These are phyloP conservation scores for Micronisus gabar DNA, from an alignment of 2,113 vertebrate species.

Conservation along the genomic window DNA sequence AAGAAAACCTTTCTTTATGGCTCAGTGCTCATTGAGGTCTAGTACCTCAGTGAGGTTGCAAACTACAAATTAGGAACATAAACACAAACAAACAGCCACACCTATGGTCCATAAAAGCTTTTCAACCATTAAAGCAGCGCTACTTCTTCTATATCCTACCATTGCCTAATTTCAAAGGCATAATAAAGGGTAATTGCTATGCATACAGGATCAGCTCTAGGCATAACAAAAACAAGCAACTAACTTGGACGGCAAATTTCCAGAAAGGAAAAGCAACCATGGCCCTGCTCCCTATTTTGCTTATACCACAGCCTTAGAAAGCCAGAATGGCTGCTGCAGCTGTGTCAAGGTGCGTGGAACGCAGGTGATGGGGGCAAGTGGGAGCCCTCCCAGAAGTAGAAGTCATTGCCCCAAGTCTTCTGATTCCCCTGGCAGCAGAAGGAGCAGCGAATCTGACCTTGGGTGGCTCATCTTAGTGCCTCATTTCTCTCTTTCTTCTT, in stretches of 20 bases:
- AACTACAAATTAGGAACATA: slow-evolving; percentile 59
- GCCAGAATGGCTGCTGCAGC: background rate
- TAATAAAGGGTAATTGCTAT: slow-evolving; percentile 38
- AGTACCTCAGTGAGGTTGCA: slow-evolving; percentile 22
- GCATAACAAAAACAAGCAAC: slow-evolving; percentile 47
- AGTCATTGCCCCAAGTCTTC: background rate
- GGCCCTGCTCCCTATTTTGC: background rate
- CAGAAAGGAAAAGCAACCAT: background rate
- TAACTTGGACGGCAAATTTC: slow-evolving; percentile 27
- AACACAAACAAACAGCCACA: slow-evolving; percentile 57
- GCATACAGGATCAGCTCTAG: slow-evolving; percentile 27
- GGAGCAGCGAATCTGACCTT: background rate
- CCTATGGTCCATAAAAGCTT: slow-evolving; percentile 54
- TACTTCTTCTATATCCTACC: slow-evolving; percentile 8
- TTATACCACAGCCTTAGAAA: background rate
- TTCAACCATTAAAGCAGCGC: background rate
- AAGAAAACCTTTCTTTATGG: background rate
- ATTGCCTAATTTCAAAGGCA: slow-evolving; percentile 43
- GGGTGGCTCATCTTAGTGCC: background rate
- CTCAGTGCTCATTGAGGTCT: slow-evolving; percentile 42
- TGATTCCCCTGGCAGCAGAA: background rate
- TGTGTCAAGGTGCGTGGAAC: background rate
- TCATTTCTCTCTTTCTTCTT: background rate
- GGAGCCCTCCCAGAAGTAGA: background rate
- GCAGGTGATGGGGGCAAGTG: background rate